Percentiles rank a stretch among this genome's conserved stretches.
These are phyloP conservation scores for Bombus pyrosoma DNA, from an alignment of 1,140 invertebrate genomes.

Conservation along the genomic window DNA sequence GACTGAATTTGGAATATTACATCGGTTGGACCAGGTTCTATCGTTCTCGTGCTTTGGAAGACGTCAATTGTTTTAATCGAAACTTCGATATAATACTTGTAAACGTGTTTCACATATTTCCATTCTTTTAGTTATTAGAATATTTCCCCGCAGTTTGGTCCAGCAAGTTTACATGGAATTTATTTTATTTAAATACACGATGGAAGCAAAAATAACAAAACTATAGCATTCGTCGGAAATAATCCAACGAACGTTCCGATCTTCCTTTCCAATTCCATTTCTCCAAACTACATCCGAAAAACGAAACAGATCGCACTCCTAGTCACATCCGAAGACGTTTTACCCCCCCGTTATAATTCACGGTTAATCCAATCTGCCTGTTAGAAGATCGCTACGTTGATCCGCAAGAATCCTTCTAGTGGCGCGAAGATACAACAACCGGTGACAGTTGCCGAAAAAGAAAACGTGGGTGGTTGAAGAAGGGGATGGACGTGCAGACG, in stretches of 20 bases:
- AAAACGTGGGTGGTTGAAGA: not conserved
- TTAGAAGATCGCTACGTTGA: conserved; percentile 28
- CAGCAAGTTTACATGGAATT: too few species aligned
- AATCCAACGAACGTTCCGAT: too few species aligned
- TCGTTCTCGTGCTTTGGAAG: too few species aligned
- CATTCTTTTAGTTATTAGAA: too few species aligned
- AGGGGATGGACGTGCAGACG: conserved; percentile 50
- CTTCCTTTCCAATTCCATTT: not conserved
- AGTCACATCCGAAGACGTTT: not conserved
- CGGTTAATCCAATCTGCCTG: conserved; percentile 69
- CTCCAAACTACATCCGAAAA: not conserved
- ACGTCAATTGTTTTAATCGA: too few species aligned
- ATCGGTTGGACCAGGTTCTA: not conserved
- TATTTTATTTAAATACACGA: too few species aligned
- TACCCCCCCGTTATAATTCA: conserved; percentile 61
- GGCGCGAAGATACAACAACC: conserved; percentile 63
- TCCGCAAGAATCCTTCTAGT: conserved; percentile 68
- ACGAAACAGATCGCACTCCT: not conserved
- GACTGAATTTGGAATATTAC: not conserved
- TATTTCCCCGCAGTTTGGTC: too few species aligned
- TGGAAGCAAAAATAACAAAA: too few species aligned
- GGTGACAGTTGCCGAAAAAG: conserved; percentile 26
- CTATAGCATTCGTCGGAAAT: too few species aligned
- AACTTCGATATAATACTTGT: too few species aligned
- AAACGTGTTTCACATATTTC: too few species aligned